Conservation (phyloP, 2,888 invertebrate species). For the Octonoba sinensis region DNA sequence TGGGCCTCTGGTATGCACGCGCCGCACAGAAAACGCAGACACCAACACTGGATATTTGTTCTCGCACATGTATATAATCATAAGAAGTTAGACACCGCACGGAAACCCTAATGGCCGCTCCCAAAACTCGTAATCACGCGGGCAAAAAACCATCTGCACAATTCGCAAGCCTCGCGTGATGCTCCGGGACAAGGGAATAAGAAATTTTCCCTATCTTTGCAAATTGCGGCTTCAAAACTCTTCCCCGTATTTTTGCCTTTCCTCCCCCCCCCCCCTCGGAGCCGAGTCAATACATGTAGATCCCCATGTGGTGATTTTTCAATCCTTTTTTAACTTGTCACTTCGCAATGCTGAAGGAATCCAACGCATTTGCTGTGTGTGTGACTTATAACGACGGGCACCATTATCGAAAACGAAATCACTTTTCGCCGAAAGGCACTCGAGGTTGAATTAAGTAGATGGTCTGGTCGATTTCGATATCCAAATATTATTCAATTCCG, state of each 20-base stretch:
- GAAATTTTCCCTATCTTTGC: constrained; percentile 58
- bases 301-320: constrained; percentile 28
- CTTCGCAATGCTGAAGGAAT: background rate
- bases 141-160: constrained; percentile 57
- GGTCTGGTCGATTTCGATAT: background rate
- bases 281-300: background rate
- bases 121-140: constrained; percentile 7
- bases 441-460: no score
- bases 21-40: background rate
- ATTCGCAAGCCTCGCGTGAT: constrained; percentile 56
- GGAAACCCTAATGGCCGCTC: constrained; percentile 27
- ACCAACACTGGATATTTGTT: constrained; percentile 59
- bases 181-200: constrained; percentile 18
- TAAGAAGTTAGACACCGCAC: constrained; percentile 60
- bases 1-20: background rate
- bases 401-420: no score
- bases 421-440: no score
- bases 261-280: background rate
- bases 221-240: constrained; percentile 35
- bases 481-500: background rate
- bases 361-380: background rate
- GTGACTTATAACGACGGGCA: no score
- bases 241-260: background rate
- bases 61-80: constrained; percentile 64
- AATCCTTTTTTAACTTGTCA: constrained; percentile 39